A percentile compares a stretch with the other conserved stretches of the same genome.
Evolutionary conservation across 2,888 invertebrate genomes (phyloP).

Genomic region (Syrista parreyssii): DNA sequence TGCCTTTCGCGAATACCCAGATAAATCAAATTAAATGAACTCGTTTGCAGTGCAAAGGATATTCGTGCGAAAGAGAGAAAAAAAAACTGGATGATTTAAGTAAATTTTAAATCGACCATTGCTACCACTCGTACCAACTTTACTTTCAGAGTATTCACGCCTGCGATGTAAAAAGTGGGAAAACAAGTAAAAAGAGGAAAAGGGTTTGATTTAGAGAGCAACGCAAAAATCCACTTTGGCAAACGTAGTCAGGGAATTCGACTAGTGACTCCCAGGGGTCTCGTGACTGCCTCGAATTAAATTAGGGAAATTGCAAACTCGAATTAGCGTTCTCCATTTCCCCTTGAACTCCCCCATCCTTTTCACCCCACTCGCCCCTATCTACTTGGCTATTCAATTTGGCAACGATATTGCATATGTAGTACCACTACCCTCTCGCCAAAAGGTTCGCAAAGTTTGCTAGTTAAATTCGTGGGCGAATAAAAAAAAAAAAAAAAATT

Average conservation of each 20-base stretch:
- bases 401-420: neutral
- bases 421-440: neutral
- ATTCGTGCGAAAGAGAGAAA: neutral
- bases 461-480: neutral
- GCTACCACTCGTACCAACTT: neutral
- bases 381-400: neutral
- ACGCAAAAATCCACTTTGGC: neutral
- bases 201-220: neutral
- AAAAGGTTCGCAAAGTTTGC: neutral
- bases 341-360: neutral
- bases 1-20: neutral
- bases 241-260: neutral
- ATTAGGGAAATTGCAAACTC: neutral
- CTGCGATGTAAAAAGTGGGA: neutral
- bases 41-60: neutral
- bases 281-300: neutral
- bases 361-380: neutral
- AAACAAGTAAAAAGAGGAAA: neutral
- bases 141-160: neutral
- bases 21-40: neutral
- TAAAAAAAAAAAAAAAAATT: neutral
- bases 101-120: neutral
- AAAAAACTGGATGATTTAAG: neutral
- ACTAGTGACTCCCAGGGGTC: neutral
- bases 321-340: neutral